A percentile compares a stretch with the other conserved stretches of the same genome.
These are phyloP conservation scores for Cossypha caffra DNA, from an alignment of 2,797 vertebrate genomes.

Conservation along the genomic window DNA sequence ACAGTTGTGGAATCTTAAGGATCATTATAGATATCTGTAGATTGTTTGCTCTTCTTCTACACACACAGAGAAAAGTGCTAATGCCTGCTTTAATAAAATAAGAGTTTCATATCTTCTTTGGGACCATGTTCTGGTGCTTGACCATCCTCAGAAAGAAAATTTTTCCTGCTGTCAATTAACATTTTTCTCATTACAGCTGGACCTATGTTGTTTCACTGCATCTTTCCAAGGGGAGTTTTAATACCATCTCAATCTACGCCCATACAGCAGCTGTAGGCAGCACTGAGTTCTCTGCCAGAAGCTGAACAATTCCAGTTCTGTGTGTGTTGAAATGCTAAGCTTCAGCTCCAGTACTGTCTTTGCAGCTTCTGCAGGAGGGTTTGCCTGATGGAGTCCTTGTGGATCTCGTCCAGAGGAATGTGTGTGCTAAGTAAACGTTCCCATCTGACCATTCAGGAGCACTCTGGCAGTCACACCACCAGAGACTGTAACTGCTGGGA, in stretches of 20 bases:
- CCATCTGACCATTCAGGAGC: neutral
- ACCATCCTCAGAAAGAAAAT: neutral
- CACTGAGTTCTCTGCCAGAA: neutral
- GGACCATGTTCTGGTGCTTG: neutral
- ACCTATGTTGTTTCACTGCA: neutral
- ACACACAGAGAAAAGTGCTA: neutral
- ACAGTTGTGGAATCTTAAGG: neutral
- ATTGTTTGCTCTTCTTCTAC: neutral
- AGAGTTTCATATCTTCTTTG: neutral
- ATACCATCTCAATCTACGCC: accelerated
- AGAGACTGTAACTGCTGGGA: neutral
- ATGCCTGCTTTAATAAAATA: neutral
- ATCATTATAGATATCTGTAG: neutral
- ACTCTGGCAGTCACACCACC: neutral
- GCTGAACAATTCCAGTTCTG: neutral
- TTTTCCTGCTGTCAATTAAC: neutral
- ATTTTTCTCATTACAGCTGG: neutral
- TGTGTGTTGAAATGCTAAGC: neutral
- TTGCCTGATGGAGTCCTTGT: neutral
- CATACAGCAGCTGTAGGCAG: neutral
- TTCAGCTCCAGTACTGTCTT: neutral
- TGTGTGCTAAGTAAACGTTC: neutral
- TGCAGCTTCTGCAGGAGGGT: neutral
- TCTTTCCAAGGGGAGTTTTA: neutral
- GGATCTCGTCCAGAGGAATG: neutral